These are phyloP conservation scores for Protosalanx chinensis DNA, from an alignment of 2,797 vertebrate species.

Conservation along the genomic window DNA sequence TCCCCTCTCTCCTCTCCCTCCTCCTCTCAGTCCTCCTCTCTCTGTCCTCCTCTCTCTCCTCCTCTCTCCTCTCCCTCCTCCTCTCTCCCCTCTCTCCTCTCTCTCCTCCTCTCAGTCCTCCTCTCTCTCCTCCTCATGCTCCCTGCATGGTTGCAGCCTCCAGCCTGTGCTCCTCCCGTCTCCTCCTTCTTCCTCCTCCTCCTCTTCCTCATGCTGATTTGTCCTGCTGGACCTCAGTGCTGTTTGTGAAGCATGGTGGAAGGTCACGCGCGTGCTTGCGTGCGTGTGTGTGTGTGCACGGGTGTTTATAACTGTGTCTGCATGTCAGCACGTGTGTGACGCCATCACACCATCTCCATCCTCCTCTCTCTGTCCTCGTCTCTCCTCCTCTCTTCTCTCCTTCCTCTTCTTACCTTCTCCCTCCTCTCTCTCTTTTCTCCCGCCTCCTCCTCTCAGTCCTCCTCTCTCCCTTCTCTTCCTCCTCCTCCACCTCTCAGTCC, in stretches of 20 bases:
- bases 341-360: constrained; percentile 67
- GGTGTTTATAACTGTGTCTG: constrained; percentile 4
- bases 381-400: too few relatives aligned
- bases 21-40: too few relatives aligned
- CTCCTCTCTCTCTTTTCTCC: too few relatives aligned
- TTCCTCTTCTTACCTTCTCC: too few relatives aligned
- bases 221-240: constrained; percentile 51
- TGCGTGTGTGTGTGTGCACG: constrained; percentile 1
- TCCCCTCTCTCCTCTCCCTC: constrained; percentile 21
- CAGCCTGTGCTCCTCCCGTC: constrained; percentile 32
- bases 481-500: too few relatives aligned
- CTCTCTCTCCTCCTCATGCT: constrained; percentile 52
- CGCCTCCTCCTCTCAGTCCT: too few relatives aligned
- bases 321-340: not conserved
- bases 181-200: constrained; percentile 3
- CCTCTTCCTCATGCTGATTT: not conserved
- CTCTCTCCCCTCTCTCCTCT: constrained; percentile 22
- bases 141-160: constrained; percentile 67
- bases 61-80: constrained; percentile 33
- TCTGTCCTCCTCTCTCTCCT: constrained; percentile 42
- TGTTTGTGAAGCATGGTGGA: constrained; percentile 20
- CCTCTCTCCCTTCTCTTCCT: too few relatives aligned
- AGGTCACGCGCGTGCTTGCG: not conserved
- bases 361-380: too few relatives aligned
- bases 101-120: constrained; percentile 14